Evolutionary conservation across 2,888 invertebrate species (phyloP).

Genomic region (Cantharis nigra): DNA sequence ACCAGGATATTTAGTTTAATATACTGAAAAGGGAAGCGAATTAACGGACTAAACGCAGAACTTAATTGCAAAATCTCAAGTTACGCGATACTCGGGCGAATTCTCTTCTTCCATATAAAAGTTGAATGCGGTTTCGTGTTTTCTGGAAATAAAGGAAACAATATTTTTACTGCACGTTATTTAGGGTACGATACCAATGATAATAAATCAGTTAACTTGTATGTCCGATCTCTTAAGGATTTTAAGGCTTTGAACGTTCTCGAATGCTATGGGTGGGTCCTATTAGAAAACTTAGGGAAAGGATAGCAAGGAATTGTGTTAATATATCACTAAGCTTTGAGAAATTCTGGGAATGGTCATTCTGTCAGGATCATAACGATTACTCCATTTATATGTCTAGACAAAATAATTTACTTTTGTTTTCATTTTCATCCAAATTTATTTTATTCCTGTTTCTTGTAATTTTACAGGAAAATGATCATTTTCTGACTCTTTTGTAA

Average conservation of each 20-base stretch:
- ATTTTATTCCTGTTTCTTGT: background rate
- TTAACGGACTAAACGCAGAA: background rate
- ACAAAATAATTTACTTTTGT: background rate
- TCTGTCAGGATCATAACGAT: background rate
- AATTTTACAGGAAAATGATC: background rate
- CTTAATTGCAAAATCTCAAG: slow-evolving; percentile 6
- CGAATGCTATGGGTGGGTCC: slow-evolving; percentile 20
- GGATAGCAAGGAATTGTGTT: slow-evolving; percentile 20
- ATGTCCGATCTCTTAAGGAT: slow-evolving; percentile 20
- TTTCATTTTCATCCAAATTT: background rate
- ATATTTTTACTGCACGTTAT: slow-evolving; percentile 39
- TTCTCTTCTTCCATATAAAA: slow-evolving; percentile 2
- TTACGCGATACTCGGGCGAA: background rate
- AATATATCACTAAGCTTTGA: slow-evolving; percentile 6
- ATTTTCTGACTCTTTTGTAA: background rate
- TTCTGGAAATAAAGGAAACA: slow-evolving; percentile 34
- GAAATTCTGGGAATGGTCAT: background rate
- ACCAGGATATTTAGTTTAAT: background rate
- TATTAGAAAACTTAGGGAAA: slow-evolving; percentile 20
- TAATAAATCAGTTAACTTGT: slow-evolving; percentile 36
- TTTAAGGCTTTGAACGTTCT: slow-evolving; percentile 25
- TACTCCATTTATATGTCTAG: background rate
- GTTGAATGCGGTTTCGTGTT: slow-evolving; percentile 12
- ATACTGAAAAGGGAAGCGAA: background rate
- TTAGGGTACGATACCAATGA: slow-evolving; percentile 33